phyloP scores from a whole-genome alignment of 2,888 invertebrate genomes.

The Pycnomerus fuliginosus region DNA sequence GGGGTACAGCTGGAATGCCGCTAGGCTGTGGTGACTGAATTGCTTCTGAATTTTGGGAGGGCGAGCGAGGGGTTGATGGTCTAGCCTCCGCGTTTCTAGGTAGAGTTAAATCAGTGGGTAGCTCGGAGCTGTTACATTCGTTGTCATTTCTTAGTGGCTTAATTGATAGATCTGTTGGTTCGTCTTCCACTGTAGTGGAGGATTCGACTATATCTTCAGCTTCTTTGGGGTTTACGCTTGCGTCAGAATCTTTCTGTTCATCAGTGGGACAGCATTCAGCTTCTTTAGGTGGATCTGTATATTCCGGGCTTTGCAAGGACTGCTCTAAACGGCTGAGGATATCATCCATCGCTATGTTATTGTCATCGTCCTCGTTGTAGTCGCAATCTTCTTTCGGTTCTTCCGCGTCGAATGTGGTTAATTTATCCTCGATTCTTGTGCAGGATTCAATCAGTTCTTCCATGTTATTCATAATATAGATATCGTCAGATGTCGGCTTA shows the following conservation, averaged over 20 bases:
- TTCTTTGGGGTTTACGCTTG: neutral
- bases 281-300: constrained; percentile 24
- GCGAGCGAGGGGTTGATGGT: constrained; percentile 57
- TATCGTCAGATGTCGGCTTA: constrained; percentile 26
- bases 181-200: constrained; percentile 32
- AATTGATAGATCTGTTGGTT: constrained; percentile 44
- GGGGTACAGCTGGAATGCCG: constrained; percentile 68
- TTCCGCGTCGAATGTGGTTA: constrained; percentile 24
- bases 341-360: constrained; percentile 56
- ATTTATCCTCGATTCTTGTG: constrained; percentile 38
- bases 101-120: constrained; percentile 61
- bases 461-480: constrained; percentile 40
- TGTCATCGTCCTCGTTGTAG: constrained; percentile 52
- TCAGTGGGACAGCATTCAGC: constrained; percentile 21
- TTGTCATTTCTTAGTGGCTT: constrained; percentile 25
- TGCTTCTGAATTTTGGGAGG: constrained; percentile 69
- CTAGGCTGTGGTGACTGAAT: constrained; percentile 74
- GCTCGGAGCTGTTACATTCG: constrained; percentile 55
- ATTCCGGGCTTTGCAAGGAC: constrained; percentile 55
- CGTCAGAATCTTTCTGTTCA: neutral
- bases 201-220: constrained; percentile 13
- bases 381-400: constrained; percentile 46
- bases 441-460: constrained; percentile 45
- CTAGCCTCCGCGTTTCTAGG: constrained; percentile 55
- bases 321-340: constrained; percentile 65